These are phyloP conservation scores for Drosophila carrolli DNA, from an alignment of 1,140 invertebrate species.

Conservation along the genomic window DNA sequence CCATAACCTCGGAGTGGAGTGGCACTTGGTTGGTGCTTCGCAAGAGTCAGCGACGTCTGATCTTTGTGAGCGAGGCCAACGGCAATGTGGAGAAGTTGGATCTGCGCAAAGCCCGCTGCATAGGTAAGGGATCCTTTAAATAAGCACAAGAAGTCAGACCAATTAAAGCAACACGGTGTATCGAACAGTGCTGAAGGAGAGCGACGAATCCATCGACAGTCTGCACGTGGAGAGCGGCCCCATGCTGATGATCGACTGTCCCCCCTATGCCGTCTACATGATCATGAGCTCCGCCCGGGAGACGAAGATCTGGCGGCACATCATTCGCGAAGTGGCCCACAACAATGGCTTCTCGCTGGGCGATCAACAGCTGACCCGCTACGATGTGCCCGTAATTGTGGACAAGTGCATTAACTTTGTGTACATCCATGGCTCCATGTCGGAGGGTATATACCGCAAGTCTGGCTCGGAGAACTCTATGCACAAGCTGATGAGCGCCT, in stretches of 20 bases:
- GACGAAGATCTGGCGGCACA: constrained; percentile 90
- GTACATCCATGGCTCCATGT: constrained; percentile 92
- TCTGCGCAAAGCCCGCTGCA: constrained; percentile 92
- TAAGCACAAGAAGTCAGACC: background rate
- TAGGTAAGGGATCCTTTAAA: constrained; percentile 85
- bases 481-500: constrained; percentile 89
- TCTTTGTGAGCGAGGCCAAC: constrained; percentile 87
- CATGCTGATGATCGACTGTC: constrained; percentile 88
- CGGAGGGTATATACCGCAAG: constrained; percentile 94
- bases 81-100: constrained; percentile 88
- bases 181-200: constrained; percentile 81
- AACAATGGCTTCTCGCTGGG: constrained; percentile 90
- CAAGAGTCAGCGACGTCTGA: constrained; percentile 87
- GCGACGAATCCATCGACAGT: constrained; percentile 84
- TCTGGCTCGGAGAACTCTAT: constrained; percentile 92
- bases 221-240: constrained; percentile 86
- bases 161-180: background rate
- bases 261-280: constrained; percentile 88
- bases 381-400: constrained; percentile 94
- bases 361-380: constrained; percentile 94
- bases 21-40: constrained; percentile 91
- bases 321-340: constrained; percentile 90
- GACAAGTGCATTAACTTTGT: constrained; percentile 96
- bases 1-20: constrained; percentile 89
- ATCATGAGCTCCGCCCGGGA: constrained; percentile 88